phyloP scores from a whole-genome alignment of 2,888 invertebrate species.

The Macaria notata region DNA sequence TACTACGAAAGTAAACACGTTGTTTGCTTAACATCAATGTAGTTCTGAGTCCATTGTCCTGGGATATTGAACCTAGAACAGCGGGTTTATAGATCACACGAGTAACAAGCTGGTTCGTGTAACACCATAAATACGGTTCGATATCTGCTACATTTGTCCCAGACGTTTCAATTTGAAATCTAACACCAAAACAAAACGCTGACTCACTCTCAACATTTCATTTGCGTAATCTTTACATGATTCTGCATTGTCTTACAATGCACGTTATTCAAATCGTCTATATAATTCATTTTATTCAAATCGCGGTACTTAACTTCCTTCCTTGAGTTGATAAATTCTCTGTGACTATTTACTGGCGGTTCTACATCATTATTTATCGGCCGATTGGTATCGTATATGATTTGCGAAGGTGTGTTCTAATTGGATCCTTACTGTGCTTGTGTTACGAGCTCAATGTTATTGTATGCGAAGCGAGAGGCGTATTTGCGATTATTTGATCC shows the following conservation, averaged over 20 bases:
- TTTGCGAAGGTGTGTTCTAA: conserved; percentile 37
- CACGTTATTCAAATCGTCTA: conserved; percentile 31
- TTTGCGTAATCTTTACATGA: conserved; percentile 54
- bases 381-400: conserved; percentile 49
- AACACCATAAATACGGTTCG: conserved; percentile 62
- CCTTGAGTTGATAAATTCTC: conserved; percentile 47
- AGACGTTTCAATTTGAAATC: conserved; percentile 64
- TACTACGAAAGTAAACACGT: no score
- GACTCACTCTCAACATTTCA: conserved; percentile 62
- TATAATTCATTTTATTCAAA: conserved; percentile 32
- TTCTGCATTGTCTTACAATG: conserved; percentile 35
- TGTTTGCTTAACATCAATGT: no score
- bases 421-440: conserved; percentile 42
- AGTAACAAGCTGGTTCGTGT: conserved; percentile 60
- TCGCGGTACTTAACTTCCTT: conserved; percentile 42
- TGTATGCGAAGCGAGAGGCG: conserved; percentile 34
- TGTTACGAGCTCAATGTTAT: conserved; percentile 40
- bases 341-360: conserved; percentile 45
- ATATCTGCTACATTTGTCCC: conserved; percentile 60
- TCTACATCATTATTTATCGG: conserved; percentile 54
- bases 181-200: conserved; percentile 60
- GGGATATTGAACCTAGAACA: conserved; percentile 56
- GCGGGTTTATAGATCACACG: conserved; percentile 49
- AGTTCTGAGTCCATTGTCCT: conserved; percentile 34
- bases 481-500: conserved; percentile 63